A percentile compares a stretch with the other conserved stretches of the same genome.
phyloP scores from a whole-genome alignment of 1,140 invertebrate genomes.

The Harpegnathos saltator region DNA sequence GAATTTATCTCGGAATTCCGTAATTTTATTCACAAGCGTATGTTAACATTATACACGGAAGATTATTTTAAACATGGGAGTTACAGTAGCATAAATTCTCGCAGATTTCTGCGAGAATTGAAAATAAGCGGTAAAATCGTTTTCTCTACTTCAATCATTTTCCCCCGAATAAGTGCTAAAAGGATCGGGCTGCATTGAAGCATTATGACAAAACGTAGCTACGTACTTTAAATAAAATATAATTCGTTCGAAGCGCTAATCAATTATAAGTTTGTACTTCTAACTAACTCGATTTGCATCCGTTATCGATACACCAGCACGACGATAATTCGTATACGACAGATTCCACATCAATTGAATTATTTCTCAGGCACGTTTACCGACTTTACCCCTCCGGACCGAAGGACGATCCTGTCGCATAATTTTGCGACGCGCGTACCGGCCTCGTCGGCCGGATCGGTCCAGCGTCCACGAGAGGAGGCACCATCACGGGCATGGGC shows the following conservation, averaged over 20 bases:
- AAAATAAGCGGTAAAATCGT: background rate
- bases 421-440: constrained; percentile 34
- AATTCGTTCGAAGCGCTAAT: too few relatives aligned
- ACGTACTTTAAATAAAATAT: too few relatives aligned
- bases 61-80: background rate
- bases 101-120: background rate
- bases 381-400: background rate
- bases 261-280: too few relatives aligned
- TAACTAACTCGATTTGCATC: constrained; percentile 33
- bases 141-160: background rate
- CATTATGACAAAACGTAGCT: too few relatives aligned
- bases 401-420: constrained; percentile 13
- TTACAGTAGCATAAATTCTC: background rate
- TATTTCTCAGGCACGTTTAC: constrained; percentile 12
- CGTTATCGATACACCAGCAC: constrained; percentile 21
- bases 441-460: background rate
- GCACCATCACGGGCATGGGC: too few relatives aligned
- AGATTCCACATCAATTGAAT: constrained; percentile 41
- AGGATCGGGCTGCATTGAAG: background rate
- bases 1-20: background rate
- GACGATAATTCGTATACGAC: constrained; percentile 8
- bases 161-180: background rate
- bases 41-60: background rate
- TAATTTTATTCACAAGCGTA: background rate
- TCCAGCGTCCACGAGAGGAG: background rate